Evolutionary conservation across 2,888 invertebrate species (phyloP).

Genomic region (Mythimna ferrago): DNA sequence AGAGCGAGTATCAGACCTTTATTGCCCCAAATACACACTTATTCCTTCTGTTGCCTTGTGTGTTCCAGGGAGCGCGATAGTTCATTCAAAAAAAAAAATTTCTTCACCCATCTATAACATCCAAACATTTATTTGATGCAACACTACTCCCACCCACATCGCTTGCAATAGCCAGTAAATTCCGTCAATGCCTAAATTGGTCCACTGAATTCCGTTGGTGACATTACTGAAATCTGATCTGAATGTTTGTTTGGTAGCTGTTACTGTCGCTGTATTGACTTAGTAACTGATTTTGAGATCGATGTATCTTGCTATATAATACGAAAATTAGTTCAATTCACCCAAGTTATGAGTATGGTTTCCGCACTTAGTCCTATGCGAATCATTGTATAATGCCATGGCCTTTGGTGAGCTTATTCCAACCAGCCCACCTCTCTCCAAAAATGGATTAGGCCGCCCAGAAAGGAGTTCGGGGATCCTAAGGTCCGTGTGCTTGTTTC

Average conservation of each 20-base stretch:
- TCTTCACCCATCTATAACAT: not conserved
- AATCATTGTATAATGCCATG: too few species aligned
- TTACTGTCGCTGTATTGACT: constrained; percentile 57
- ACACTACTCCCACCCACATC: not conserved
- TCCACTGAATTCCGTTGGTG: constrained; percentile 42
- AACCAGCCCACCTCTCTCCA: too few species aligned
- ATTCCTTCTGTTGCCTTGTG: too few species aligned
- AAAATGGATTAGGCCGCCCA: too few species aligned
- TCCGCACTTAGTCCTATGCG: too few species aligned
- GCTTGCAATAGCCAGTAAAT: constrained; percentile 27
- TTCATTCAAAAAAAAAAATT: too few species aligned
- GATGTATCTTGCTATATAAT: constrained; percentile 37
- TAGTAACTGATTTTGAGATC: constrained; percentile 53
- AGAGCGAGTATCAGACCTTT: too few species aligned
- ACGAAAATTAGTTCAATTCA: constrained; percentile 24
- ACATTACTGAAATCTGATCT: constrained; percentile 50
- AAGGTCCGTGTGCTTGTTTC: too few species aligned
- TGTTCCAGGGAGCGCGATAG: too few species aligned
- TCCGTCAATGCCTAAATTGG: constrained; percentile 41
- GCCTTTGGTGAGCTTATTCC: too few species aligned
- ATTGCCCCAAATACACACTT: too few species aligned
- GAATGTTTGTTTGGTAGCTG: constrained; percentile 44
- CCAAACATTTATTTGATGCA: not conserved
- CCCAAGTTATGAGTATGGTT: not conserved
- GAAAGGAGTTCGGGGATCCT: too few species aligned